phyloP scores from a whole-genome alignment of 2,888 invertebrate species.

The Zaprionus obscuricornis region DNA sequence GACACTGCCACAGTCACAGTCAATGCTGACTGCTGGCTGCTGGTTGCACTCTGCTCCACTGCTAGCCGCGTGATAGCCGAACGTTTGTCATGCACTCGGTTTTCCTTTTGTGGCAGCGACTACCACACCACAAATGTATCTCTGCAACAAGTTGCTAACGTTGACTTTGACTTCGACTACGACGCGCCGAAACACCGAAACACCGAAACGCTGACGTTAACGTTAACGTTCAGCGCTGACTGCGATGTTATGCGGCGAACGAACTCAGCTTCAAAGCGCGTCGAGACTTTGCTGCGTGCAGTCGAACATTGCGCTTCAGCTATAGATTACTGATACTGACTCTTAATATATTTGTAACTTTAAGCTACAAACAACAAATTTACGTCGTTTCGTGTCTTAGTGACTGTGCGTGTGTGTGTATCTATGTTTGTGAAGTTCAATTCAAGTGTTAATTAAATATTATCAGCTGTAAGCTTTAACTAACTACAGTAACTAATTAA shows the following conservation, averaged over 20 bases:
- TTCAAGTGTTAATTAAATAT: constrained; percentile 23
- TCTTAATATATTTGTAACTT: constrained; percentile 26
- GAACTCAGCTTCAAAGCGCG: constrained; percentile 72
- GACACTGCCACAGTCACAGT: constrained; percentile 4
- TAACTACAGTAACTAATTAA: constrained; percentile 21
- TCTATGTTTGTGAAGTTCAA: constrained; percentile 3
- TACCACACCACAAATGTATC: constrained; percentile 63
- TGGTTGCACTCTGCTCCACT: neutral
- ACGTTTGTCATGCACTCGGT: constrained; percentile 73
- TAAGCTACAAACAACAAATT: constrained; percentile 16
- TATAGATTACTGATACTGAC: constrained; percentile 8
- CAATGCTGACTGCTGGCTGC: neutral
- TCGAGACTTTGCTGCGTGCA: constrained; percentile 73
- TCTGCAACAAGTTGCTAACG: constrained; percentile 78
- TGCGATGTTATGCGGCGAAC: constrained; percentile 45
- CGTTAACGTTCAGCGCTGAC: constrained; percentile 7
- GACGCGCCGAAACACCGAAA: constrained; percentile 4
- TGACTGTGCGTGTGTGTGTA: constrained; percentile 3
- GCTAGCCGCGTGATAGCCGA: constrained; percentile 64
- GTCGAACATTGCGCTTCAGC: constrained; percentile 56
- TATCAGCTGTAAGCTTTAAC: constrained; percentile 34
- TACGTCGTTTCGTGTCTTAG: constrained; percentile 18
- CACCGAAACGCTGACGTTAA: constrained; percentile 4
- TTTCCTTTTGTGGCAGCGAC: constrained; percentile 74
- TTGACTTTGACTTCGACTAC: constrained; percentile 10